Percentiles rank a stretch among this genome's conserved stretches.
Conservation (phyloP, 2,888 invertebrate genomes). For the Drosophila cognata region DNA sequence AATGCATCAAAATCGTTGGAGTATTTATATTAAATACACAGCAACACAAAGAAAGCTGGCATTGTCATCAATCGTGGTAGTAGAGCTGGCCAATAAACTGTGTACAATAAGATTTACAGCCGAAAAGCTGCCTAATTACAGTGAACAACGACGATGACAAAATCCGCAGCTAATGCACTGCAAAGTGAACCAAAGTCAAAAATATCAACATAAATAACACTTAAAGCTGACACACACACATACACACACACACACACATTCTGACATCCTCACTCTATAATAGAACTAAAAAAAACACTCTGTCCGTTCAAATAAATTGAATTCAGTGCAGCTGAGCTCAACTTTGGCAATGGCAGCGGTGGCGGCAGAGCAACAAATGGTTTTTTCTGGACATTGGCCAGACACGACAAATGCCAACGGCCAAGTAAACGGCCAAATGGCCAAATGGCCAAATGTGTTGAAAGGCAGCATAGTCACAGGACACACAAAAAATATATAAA, state of each 20-base stretch:
- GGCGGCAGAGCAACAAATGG: constrained; percentile 81
- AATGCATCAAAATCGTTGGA: constrained; percentile 29
- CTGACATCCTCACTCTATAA: background rate
- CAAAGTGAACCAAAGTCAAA: constrained; percentile 70
- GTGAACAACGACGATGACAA: constrained; percentile 58
- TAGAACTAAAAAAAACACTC: constrained; percentile 40
- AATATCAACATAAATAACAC: constrained; percentile 80
- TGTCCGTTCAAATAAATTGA: constrained; percentile 75
- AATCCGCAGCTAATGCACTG: constrained; percentile 71
- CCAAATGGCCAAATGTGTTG: constrained; percentile 76
- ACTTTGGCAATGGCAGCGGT: constrained; percentile 20
- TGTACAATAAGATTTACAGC: constrained; percentile 71
- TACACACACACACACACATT: background rate
- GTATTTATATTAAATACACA: constrained; percentile 31
- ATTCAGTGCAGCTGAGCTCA: constrained; percentile 75
- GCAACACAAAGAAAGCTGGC: background rate
- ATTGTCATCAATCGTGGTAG: constrained; percentile 57
- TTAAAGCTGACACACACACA: constrained; percentile 58
- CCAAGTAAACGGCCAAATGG: constrained; percentile 68
- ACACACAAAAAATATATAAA: constrained; percentile 19
- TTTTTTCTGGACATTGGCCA: constrained; percentile 77
- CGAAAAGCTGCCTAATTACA: constrained; percentile 74
- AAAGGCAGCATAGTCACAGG: constrained; percentile 61
- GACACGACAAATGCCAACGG: constrained; percentile 77
- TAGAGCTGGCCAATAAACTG: constrained; percentile 68